Percentiles rank a stretch among this genome's conserved stretches.
These are phyloP conservation scores for Brachyopa scutellaris DNA, from an alignment of 2,888 invertebrate genomes.

Conservation along the genomic window DNA sequence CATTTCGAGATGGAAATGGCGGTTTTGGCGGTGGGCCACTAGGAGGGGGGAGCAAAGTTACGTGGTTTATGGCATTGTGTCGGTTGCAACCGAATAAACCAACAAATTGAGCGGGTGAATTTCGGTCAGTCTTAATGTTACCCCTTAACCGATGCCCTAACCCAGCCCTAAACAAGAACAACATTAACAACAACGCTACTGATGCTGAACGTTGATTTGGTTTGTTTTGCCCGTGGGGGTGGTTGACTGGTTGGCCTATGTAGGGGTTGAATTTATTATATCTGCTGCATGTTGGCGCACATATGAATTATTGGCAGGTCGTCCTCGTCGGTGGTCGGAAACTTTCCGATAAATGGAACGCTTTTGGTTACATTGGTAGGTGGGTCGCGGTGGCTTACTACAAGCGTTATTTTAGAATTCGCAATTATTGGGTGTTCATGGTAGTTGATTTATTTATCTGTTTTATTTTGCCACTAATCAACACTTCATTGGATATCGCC, in stretches of 20 bases:
- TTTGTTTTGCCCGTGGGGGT: slow-evolving; percentile 11
- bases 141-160: slow-evolving; percentile 51
- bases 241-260: background rate
- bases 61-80: slow-evolving; percentile 36
- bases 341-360: slow-evolving; percentile 40
- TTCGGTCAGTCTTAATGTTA: slow-evolving; percentile 64
- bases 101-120: slow-evolving; percentile 67
- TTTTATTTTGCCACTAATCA: slow-evolving; percentile 58
- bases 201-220: background rate
- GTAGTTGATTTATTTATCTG: slow-evolving; percentile 54
- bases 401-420: slow-evolving; percentile 45
- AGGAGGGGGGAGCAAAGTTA: background rate
- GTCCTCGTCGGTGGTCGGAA: slow-evolving; percentile 19
- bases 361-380: background rate
- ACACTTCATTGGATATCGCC: slow-evolving; percentile 60
- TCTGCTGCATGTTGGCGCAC: slow-evolving; percentile 26
- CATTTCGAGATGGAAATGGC: slow-evolving; percentile 52
- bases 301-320: slow-evolving; percentile 41
- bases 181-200: background rate
- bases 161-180: background rate
- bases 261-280: slow-evolving; percentile 41
- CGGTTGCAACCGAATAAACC: slow-evolving; percentile 57
- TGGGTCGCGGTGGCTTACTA: background rate
- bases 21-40: slow-evolving; percentile 34
- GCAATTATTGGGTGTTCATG: slow-evolving; percentile 54